Conservation (phyloP, 2,113 vertebrate genomes). For the Myiopsitta monachus region DNA sequence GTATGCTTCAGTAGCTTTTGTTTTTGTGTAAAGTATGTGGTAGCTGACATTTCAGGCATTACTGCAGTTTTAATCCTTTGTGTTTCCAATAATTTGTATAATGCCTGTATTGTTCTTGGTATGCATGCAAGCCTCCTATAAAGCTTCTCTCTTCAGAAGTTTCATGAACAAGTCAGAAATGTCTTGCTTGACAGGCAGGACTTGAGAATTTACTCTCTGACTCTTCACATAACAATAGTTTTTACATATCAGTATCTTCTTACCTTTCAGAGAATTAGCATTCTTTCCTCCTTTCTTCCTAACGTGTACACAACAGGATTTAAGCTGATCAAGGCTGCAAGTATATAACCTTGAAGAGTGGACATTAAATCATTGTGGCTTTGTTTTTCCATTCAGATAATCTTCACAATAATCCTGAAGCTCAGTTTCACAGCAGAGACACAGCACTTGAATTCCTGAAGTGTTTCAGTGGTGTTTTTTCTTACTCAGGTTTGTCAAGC, state of each 20-base stretch:
- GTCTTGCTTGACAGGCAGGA: neutral
- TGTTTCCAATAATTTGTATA: constrained; percentile 10
- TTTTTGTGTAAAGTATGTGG: neutral
- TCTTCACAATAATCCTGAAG: neutral
- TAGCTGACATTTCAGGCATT: neutral
- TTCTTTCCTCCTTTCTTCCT: neutral
- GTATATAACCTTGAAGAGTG: neutral
- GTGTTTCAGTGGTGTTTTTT: neutral
- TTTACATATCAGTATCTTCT: neutral
- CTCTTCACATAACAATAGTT: neutral
- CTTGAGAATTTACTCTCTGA: neutral
- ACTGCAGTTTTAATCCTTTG: neutral
- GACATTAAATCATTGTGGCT: neutral
- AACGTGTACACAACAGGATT: neutral
- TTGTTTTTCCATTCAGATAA: neutral
- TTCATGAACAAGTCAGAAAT: neutral
- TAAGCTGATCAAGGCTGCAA: neutral
- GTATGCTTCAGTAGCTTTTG: neutral
- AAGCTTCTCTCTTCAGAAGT: neutral
- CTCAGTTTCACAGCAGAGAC: neutral
- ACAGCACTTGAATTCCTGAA: neutral
- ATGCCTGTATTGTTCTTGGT: neutral
- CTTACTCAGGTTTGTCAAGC: neutral
- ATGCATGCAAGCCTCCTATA: neutral
- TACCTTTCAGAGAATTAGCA: neutral